Base-by-base conservation (phyloP, 2,797 vertebrate species). In the Hybognathus amarus region DNA sequence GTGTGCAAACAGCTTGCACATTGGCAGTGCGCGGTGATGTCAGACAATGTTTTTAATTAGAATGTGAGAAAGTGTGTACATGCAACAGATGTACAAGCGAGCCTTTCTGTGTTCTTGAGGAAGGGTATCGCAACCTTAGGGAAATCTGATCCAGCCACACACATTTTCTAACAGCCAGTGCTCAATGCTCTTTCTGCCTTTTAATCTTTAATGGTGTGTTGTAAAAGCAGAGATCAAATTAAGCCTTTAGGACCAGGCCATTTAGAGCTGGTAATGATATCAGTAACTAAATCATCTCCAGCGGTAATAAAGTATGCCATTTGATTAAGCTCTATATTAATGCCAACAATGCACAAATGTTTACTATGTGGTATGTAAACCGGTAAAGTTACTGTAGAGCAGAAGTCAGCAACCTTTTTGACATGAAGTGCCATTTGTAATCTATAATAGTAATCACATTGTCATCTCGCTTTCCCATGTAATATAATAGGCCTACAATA, bases 201-300 rank as follows among this genome's bases (percentile, higher is more conserved):
- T 88, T 87, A 88, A 88, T 87, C 83, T 88, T 88, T 88, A 85
- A 87, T 87, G 87, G 79, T 81, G 83, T 87, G 85, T 88, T 86
- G 83, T 85, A 87, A 88, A 88, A 83, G 83, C 80, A 56, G 47
- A 82, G 83, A 83, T 85, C 81, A 59, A 86, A 85, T 85, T 74
- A 83, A 86, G 80, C 83, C 85, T 87, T 80, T 83, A 83, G 87
- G 83, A 88, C 80, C 54, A 18, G 59, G 59, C 76, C 68, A 86
- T 77, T 86, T 77, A 83, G 80, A 81, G 68, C 83, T 79, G n/a
- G 85, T 84, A 87, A 88, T 87, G 86, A 79, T 79, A 78, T 71
- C 42, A 80, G 77, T 79, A 84, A 87, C 80, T 87, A 83, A 86
- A 87, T 88, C 87, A 86, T 87, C 86, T 86, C 79, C 80, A 76